A percentile compares a stretch with the other conserved stretches of the same genome.
phyloP scores from a whole-genome alignment of 1,140 invertebrate species.

The Eupristina koningsbergeri region DNA sequence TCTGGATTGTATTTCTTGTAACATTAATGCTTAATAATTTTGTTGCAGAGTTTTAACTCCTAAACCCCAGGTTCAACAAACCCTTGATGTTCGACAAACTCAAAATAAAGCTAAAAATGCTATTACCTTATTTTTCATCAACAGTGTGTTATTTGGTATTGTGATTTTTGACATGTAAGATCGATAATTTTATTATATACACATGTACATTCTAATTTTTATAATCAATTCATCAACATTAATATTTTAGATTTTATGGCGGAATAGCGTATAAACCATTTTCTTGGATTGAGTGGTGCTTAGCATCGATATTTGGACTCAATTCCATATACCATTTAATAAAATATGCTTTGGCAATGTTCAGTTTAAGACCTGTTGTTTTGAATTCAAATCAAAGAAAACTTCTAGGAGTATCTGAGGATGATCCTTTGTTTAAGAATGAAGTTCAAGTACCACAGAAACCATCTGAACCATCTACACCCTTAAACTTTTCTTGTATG shows the following conservation, averaged over 20 bases:
- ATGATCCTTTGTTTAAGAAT: constrained; percentile 64
- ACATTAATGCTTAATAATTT: background rate
- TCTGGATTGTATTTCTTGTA: too few relatives aligned
- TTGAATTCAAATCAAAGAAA: constrained; percentile 60
- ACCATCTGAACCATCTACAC: constrained; percentile 52
- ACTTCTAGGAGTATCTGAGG: constrained; percentile 61
- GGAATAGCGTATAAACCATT: constrained; percentile 63
- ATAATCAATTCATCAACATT: background rate
- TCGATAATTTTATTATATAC: background rate
- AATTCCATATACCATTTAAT: constrained; percentile 65
- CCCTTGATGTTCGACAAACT: constrained; percentile 58
- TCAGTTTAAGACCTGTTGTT: constrained; percentile 58
- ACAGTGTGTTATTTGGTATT: constrained; percentile 59
- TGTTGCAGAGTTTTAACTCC: constrained; percentile 61
- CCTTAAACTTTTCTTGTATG: constrained; percentile 61
- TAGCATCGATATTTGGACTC: constrained; percentile 63
- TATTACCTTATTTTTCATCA: constrained; percentile 66
- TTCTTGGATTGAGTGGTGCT: constrained; percentile 64
- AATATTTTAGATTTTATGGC: constrained; percentile 60
- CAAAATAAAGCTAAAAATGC: constrained; percentile 62
- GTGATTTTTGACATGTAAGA: constrained; percentile 64
- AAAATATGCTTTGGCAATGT: constrained; percentile 56
- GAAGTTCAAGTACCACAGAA: constrained; percentile 52
- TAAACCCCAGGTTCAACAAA: constrained; percentile 66
- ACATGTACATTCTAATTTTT: background rate